phyloP scores from a whole-genome alignment of 1,140 invertebrate genomes.

The Achroia grisella region DNA sequence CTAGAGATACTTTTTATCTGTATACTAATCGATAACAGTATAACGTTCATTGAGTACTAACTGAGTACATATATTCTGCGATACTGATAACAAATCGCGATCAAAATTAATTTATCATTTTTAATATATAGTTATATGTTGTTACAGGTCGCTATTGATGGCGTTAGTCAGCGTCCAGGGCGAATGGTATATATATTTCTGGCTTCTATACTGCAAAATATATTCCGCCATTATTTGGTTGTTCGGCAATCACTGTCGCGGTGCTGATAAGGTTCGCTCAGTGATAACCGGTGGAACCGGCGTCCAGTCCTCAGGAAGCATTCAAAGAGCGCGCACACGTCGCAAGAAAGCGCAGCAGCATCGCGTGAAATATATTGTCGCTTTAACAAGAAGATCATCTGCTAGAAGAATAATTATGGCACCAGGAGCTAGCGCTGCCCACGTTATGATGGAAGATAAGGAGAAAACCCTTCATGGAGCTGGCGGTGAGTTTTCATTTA shows the following conservation, averaged over 20 bases:
- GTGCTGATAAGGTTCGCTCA: constrained; percentile 58
- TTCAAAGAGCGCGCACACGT: constrained; percentile 65
- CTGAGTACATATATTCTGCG: too few species aligned
- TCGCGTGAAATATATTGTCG: constrained; percentile 48
- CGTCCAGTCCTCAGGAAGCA: constrained; percentile 52
- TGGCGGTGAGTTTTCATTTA: constrained; percentile 35
- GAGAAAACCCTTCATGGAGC: constrained; percentile 52
- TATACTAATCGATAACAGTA: too few species aligned
- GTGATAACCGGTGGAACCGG: constrained; percentile 53
- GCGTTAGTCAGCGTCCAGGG: constrained; percentile 57
- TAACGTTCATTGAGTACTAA: too few species aligned
- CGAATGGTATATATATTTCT: constrained; percentile 62
- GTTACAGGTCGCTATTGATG: constrained; percentile 65
- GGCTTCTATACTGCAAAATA: constrained; percentile 63
- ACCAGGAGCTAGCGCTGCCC: constrained; percentile 60
- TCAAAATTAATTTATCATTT: too few species aligned
- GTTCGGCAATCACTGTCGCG: constrained; percentile 60
- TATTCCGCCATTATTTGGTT: constrained; percentile 62
- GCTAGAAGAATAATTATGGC: constrained; percentile 63
- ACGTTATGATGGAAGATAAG: constrained; percentile 69
- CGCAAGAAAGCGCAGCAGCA: constrained; percentile 39
- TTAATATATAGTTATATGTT: constrained; percentile 9
- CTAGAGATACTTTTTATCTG: too few species aligned
- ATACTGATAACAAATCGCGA: too few species aligned
- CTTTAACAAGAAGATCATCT: constrained; percentile 58